Evolutionary conservation across 64 coral and sea anemone genomes (phyloP).

Genomic region (Pocillopora verrucosa): DNA sequence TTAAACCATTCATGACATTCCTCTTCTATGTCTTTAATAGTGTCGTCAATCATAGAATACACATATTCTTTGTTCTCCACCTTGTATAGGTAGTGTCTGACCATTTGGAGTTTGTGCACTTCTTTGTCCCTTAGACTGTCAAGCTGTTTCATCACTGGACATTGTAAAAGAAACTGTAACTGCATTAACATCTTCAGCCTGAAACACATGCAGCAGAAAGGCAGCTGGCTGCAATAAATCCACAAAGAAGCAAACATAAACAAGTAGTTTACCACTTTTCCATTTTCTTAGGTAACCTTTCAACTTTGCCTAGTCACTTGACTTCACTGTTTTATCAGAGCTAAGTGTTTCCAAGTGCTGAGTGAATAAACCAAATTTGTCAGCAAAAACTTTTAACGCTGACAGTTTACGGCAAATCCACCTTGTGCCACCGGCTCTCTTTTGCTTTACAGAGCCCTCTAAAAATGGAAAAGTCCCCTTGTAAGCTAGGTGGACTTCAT

Average conservation of each 20-base stretch:
- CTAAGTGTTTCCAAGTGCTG: conserved; percentile 50
- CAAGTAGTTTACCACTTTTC: conserved; percentile 40
- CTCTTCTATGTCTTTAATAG: too few species aligned
- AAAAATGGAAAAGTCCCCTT: too few species aligned
- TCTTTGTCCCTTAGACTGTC: conserved; percentile 13
- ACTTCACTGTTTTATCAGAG: conserved; percentile 27
- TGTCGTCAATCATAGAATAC: too few species aligned
- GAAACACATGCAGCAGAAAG: conserved; percentile 37
- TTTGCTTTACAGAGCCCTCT: too few species aligned
- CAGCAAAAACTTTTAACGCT: conserved; percentile 47
- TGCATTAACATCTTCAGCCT: conserved; percentile 41
- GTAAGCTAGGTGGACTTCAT: too few species aligned
- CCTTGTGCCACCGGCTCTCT: not conserved
- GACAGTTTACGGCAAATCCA: conserved; percentile 44
- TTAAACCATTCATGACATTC: too few species aligned
- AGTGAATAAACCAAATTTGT: conserved; percentile 56
- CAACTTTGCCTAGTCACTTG: conserved; percentile 39
- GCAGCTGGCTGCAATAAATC: conserved; percentile 46
- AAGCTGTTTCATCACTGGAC: conserved; percentile 35
- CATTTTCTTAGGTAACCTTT: conserved; percentile 50
- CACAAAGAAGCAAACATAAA: conserved; percentile 42
- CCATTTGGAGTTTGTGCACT: conserved; percentile 21
- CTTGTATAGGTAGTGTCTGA: conserved; percentile 32
- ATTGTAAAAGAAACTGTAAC: conserved; percentile 18
- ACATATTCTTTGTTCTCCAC: conserved; percentile 17